Conservation (phyloP, 2,888 invertebrate species). For the Scrobipalpa atriplicella region DNA sequence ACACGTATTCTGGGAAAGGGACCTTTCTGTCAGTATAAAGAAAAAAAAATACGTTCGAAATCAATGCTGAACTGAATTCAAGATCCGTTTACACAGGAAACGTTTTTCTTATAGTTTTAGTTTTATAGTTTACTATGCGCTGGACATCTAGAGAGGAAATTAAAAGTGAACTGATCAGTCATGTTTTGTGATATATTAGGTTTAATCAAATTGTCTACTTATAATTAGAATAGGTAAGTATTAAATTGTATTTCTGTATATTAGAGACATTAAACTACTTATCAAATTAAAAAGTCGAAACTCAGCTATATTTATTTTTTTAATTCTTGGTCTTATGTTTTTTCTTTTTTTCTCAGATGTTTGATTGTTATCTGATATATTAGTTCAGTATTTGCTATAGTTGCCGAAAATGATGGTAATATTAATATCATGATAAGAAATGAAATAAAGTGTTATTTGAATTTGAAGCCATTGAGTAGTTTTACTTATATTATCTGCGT, state of each 20-base stretch:
- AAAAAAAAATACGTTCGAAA: too few species aligned
- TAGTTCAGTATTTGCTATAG: not conserved
- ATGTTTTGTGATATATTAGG: slow-evolving; percentile 75
- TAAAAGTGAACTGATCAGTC: slow-evolving; percentile 62
- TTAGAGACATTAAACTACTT: slow-evolving; percentile 16
- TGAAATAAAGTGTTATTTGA: slow-evolving; percentile 67
- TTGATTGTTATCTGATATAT: not conserved
- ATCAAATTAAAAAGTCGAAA: not conserved
- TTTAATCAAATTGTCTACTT: slow-evolving; percentile 48
- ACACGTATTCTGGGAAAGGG: not conserved
- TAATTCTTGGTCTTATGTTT: not conserved
- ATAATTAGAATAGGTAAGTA: slow-evolving; percentile 10
- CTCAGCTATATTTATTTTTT: not conserved
- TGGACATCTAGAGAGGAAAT: slow-evolving; percentile 33
- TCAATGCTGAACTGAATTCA: not conserved
- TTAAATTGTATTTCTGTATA: slow-evolving; percentile 27
- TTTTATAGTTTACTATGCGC: not conserved
- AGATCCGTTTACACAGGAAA: not conserved
- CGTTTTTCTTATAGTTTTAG: not conserved
- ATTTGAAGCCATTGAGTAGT: slow-evolving; percentile 31
- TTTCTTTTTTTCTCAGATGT: not conserved
- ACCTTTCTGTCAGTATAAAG: not conserved
- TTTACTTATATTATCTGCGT: not conserved
- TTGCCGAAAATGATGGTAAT: slow-evolving; percentile 37
- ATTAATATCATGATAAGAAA: slow-evolving; percentile 59